Evolutionary conservation across 2,888 invertebrate species (phyloP).

Genomic region (Tetranychus truncatus): DNA sequence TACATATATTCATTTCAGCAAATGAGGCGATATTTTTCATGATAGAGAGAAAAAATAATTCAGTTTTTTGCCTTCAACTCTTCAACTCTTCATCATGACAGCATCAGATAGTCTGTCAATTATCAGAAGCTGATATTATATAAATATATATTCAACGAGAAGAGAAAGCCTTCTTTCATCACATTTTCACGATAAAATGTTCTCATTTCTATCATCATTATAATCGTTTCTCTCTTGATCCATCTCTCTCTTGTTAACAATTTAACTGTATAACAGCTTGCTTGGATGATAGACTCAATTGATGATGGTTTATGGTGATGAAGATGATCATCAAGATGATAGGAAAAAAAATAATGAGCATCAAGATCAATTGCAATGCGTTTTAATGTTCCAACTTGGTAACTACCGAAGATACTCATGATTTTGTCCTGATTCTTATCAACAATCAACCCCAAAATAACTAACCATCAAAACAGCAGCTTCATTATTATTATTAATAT

Average conservation of each 20-base stretch:
- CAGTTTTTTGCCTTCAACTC: background rate
- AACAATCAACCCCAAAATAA: background rate
- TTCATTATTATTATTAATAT: background rate
- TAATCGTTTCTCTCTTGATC: background rate
- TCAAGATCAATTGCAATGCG: background rate
- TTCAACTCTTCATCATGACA: background rate
- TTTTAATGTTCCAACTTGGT: background rate
- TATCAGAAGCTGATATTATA: background rate
- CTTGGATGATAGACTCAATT: background rate
- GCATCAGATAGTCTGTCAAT: background rate
- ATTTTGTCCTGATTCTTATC: slow-evolving; percentile 1
- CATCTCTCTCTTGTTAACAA: no score
- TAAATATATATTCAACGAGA: background rate
- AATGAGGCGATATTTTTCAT: no score
- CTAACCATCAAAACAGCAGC: background rate
- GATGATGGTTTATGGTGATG: background rate
- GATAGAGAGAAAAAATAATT: no score
- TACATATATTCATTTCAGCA: background rate
- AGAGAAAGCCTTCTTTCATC: background rate
- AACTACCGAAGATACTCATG: background rate
- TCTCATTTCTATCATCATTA: background rate
- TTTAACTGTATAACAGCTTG: background rate
- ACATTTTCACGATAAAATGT: background rate
- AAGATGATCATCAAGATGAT: background rate
- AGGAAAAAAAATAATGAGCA: background rate